Percentiles rank a stretch among this genome's conserved stretches.
Conservation (phyloP, 2,888 invertebrate species). For the Acrocyrtus sp. region DNA sequence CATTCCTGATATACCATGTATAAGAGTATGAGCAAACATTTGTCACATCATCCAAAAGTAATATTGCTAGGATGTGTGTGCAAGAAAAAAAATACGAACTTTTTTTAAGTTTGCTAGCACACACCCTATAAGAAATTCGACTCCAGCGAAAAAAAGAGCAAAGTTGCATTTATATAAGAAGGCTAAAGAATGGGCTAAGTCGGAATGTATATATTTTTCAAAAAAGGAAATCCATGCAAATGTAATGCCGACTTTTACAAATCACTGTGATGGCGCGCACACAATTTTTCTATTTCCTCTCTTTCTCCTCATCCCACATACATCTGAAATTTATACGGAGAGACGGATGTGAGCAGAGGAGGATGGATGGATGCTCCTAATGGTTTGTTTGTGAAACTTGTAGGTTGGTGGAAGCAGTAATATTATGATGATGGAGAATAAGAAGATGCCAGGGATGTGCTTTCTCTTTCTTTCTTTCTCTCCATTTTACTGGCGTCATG, state of each 20-base stretch:
- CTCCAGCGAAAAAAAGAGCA: too few species aligned
- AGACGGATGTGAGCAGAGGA: not conserved
- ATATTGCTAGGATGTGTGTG: constrained; percentile 16
- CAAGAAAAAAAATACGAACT: too few species aligned
- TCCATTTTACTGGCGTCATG: constrained; percentile 9
- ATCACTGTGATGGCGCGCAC: constrained; percentile 46
- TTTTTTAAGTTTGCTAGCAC: too few species aligned
- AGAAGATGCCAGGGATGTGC: constrained; percentile 29
- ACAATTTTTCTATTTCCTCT: constrained; percentile 43
- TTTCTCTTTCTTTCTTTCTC: not conserved
- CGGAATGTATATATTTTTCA: too few species aligned
- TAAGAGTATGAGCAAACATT: constrained; percentile 41
- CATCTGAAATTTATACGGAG: constrained; percentile 1
- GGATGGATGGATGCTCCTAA: too few species aligned
- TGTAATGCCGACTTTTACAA: constrained; percentile 52
- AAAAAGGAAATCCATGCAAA: constrained; percentile 48
- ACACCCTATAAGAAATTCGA: too few species aligned
- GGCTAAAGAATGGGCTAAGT: too few species aligned
- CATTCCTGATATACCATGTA: too few species aligned
- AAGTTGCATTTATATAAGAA: too few species aligned
- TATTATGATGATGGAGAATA: constrained; percentile 11
- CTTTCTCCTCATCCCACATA: constrained; percentile 8
- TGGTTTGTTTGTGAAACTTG: constrained; percentile 29
- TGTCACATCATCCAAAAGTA: constrained; percentile 43
- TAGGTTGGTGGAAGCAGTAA: not conserved